Conservation (phyloP, 2,888 invertebrate species). For the Diaperis boleti region DNA sequence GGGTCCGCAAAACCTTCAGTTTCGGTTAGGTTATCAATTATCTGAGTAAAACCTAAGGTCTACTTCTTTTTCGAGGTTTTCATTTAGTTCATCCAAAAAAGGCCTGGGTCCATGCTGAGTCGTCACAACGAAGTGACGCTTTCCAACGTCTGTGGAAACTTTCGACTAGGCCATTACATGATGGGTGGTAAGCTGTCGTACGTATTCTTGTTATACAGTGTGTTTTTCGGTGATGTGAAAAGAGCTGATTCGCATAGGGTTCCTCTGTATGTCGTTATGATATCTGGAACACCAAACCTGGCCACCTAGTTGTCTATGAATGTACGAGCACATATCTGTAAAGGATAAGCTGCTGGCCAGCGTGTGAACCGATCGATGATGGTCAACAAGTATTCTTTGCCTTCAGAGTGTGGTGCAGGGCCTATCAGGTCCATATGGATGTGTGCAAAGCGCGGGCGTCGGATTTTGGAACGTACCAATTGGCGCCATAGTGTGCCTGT, state of each 20-base stretch:
- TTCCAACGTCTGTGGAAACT: slow-evolving; percentile 62
- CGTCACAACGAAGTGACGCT: slow-evolving; percentile 56
- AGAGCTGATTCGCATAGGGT: slow-evolving; percentile 54
- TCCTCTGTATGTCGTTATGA: slow-evolving; percentile 21
- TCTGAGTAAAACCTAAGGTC: no score
- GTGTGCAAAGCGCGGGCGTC: no score
- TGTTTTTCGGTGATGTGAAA: slow-evolving; percentile 44
- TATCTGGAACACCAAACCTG: not conserved
- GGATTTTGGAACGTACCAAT: no score
- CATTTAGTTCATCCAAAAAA: no score
- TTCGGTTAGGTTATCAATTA: no score
- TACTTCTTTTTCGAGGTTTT: no score
- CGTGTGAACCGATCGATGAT: not conserved
- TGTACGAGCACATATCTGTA: not conserved
- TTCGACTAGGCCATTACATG: slow-evolving; percentile 62
- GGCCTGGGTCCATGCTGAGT: slow-evolving; percentile 2
- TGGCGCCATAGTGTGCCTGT: no score
- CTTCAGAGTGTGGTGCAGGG: no score
- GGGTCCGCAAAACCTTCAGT: no score
- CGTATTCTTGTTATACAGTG: slow-evolving; percentile 41
- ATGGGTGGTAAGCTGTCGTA: slow-evolving; percentile 58
- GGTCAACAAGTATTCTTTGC: not conserved
- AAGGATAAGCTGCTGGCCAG: not conserved
- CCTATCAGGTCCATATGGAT: no score
- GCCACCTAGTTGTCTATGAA: not conserved